These are phyloP conservation scores for Zele albiditarsus DNA, from an alignment of 2,888 invertebrate species.

Conservation along the genomic window DNA sequence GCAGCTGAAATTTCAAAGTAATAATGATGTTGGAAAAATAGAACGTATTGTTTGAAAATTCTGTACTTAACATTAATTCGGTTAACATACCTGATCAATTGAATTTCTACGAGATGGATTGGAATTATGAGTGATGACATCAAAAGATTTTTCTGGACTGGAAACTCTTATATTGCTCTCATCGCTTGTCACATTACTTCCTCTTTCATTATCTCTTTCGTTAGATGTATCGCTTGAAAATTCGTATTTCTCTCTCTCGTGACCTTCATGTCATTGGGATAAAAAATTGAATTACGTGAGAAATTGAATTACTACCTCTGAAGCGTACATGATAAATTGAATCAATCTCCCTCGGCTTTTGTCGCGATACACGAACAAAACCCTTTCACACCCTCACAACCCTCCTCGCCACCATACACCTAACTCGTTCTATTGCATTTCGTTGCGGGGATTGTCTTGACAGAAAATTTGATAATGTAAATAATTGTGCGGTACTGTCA, in stretches of 20 bases:
- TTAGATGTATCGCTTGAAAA: conserved; percentile 49
- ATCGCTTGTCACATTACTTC: conserved; percentile 31
- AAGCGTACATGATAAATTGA: conserved; percentile 41
- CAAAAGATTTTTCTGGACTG: conserved; percentile 57
- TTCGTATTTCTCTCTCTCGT: conserved; percentile 41
- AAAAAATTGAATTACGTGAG: conserved; percentile 39
- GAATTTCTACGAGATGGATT: conserved; percentile 55
- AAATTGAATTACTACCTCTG: conserved; percentile 42
- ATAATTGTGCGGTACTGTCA: neutral
- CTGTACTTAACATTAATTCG: neutral
- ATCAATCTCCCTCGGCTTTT: conserved; percentile 41
- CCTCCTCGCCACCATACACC: neutral
- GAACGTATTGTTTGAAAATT: neutral
- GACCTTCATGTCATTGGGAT: conserved; percentile 34
- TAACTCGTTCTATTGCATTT: conserved; percentile 40
- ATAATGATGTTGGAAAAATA: neutral
- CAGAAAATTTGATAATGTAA: conserved; percentile 23
- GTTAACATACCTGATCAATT: conserved; percentile 50
- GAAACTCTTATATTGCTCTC: conserved; percentile 46
- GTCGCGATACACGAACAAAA: conserved; percentile 26
- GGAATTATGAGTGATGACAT: conserved; percentile 57
- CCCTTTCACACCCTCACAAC: conserved; percentile 11
- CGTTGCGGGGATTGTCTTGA: conserved; percentile 21
- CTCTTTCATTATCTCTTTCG: conserved; percentile 35
- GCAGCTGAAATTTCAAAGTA: conserved; percentile 15